phyloP scores from a whole-genome alignment of 2,113 vertebrate genomes.

The Pituophis catenifer region DNA sequence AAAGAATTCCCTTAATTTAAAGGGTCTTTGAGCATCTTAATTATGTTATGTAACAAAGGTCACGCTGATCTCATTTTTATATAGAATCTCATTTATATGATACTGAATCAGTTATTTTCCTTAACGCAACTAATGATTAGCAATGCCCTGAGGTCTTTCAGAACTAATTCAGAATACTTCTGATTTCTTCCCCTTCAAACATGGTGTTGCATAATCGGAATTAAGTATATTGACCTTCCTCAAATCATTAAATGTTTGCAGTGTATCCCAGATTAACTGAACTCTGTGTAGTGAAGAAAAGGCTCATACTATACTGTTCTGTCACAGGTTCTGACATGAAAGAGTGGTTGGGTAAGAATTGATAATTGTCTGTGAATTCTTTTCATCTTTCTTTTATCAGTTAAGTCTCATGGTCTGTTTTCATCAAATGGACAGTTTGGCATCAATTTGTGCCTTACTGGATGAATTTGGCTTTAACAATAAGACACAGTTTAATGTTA shows the following conservation, averaged over 20 bases:
- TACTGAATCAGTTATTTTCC: constrained; percentile 16
- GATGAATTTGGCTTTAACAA: neutral
- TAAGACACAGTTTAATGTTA: neutral
- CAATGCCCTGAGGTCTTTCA: neutral
- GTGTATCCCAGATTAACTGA: neutral
- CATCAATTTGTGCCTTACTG: neutral
- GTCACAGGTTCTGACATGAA: neutral
- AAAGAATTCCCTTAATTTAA: neutral
- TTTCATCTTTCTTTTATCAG: neutral
- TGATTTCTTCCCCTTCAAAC: neutral
- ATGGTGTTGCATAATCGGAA: neutral
- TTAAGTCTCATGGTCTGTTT: neutral
- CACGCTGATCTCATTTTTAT: neutral
- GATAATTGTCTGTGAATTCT: neutral
- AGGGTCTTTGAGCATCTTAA: constrained; percentile 12
- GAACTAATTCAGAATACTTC: neutral
- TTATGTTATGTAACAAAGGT: constrained; percentile 36
- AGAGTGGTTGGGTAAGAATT: neutral
- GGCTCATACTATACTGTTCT: neutral
- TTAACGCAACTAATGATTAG: neutral
- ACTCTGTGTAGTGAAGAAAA: neutral
- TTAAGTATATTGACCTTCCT: neutral
- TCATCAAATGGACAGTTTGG: neutral
- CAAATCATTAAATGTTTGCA: neutral
- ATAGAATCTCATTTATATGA: neutral